Percentiles rank a stretch among this genome's conserved stretches.
These are phyloP conservation scores for Microtus richardsoni DNA, from an alignment of 2,113 vertebrate species.

Conservation along the genomic window DNA sequence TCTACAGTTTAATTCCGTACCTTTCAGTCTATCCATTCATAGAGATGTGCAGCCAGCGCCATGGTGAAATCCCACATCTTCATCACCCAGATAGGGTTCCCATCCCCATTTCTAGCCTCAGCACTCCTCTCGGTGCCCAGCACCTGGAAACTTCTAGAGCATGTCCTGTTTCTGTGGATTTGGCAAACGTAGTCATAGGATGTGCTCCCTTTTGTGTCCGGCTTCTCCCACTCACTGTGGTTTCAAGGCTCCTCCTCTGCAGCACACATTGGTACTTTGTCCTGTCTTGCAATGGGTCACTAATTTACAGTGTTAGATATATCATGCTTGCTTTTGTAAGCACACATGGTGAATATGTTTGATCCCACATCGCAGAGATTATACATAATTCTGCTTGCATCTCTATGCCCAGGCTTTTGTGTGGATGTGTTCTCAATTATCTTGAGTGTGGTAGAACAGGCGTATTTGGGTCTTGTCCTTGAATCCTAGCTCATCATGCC, in stretches of 20 bases:
- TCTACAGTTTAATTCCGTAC: neutral
- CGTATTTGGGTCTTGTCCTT: neutral
- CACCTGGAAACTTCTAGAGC: neutral
- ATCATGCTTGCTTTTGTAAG: neutral
- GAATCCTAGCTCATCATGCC: neutral
- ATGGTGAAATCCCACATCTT: neutral
- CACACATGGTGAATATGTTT: neutral
- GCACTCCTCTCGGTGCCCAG: neutral
- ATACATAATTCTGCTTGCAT: neutral
- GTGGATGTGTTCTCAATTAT: neutral
- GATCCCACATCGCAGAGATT: neutral
- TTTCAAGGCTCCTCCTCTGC: neutral
- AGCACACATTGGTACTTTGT: neutral
- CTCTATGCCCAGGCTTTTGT: neutral
- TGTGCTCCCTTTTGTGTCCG: neutral
- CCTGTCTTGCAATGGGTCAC: neutral
- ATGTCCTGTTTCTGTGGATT: neutral
- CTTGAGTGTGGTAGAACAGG: neutral
- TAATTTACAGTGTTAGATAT: neutral
- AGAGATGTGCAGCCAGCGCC: neutral
- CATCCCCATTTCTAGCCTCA: too few species aligned
- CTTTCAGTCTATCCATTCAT: neutral
- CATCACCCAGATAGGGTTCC: neutral
- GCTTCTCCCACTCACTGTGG: neutral
- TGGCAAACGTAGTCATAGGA: neutral